Evolutionary conservation across 2,113 vertebrate species (phyloP).

Genomic region (Mastomys coucha): DNA sequence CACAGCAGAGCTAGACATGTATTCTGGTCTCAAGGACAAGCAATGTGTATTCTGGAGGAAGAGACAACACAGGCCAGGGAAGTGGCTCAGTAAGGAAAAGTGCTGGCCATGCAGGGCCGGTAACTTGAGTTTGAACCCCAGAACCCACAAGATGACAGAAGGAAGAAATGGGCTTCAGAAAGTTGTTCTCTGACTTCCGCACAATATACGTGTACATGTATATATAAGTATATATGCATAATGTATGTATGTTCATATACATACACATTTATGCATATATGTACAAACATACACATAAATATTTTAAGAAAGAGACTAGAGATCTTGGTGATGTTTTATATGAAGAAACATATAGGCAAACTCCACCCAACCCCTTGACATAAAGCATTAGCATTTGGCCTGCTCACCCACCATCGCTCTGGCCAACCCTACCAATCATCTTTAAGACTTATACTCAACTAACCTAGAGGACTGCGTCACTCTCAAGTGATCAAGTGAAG

Average conservation of each 20-base stretch:
- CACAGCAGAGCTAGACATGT: not conserved
- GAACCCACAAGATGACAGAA: not conserved
- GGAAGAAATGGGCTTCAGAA: not conserved
- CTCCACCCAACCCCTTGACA: not conserved
- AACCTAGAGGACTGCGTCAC: not conserved
- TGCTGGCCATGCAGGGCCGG: not conserved
- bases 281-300: not conserved
- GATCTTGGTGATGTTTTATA: constrained; percentile 18
- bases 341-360: not conserved
- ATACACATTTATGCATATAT: not conserved
- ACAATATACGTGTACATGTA: not conserved
- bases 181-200: not conserved
- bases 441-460: not conserved
- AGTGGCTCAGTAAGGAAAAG: not conserved
- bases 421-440: not conserved
- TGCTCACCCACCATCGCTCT: not conserved
- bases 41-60: not conserved
- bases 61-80: not conserved
- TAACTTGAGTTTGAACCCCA: not conserved
- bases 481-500: not conserved
- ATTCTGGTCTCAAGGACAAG: not conserved
- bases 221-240: too few relatives aligned
- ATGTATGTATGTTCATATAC: too few relatives aligned
- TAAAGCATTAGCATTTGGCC: not conserved
- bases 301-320: not conserved